These are phyloP conservation scores for Epinotia demarniana DNA, from an alignment of 2,888 invertebrate genomes.

Conservation along the genomic window DNA sequence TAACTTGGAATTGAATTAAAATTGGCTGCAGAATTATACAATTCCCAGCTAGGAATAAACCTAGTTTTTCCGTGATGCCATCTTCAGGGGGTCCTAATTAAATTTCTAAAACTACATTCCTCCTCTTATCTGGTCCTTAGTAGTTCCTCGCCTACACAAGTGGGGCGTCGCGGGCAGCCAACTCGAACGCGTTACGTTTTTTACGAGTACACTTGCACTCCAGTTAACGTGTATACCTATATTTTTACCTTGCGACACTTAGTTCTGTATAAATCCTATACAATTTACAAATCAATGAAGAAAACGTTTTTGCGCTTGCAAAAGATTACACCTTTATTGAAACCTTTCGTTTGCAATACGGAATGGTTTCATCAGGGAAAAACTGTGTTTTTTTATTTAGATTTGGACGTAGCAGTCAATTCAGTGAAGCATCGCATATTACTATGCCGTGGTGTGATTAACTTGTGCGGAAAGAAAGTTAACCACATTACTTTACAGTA, in stretches of 20 bases:
- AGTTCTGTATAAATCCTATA: slow-evolving; percentile 54
- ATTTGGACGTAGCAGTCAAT: slow-evolving; percentile 31
- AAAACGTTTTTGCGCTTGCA: slow-evolving; percentile 22
- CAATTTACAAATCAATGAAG: slow-evolving; percentile 36
- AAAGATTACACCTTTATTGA: slow-evolving; percentile 27
- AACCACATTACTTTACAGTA: slow-evolving; percentile 36
- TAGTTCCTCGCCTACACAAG: slow-evolving; percentile 62
- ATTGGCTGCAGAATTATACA: not conserved
- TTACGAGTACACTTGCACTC: slow-evolving; percentile 58
- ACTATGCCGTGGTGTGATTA: slow-evolving; percentile 43
- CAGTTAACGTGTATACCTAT: slow-evolving; percentile 49
- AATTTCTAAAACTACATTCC: slow-evolving; percentile 38
- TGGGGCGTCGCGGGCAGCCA: slow-evolving; percentile 62
- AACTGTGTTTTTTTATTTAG: slow-evolving; percentile 43
- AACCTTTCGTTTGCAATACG: slow-evolving; percentile 15
- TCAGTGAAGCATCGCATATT: slow-evolving; percentile 42
- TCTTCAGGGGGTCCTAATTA: slow-evolving; percentile 37
- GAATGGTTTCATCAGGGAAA: slow-evolving; percentile 19
- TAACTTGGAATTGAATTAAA: not conserved
- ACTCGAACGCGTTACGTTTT: slow-evolving; percentile 68
- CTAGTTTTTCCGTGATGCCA: slow-evolving; percentile 12
- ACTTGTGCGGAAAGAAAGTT: slow-evolving; percentile 44
- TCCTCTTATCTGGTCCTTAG: slow-evolving; percentile 49
- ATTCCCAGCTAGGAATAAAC: not conserved
- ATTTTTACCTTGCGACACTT: slow-evolving; percentile 60